Conservation (phyloP, 2,888 invertebrate genomes). For the Galeopsomyia nigrocyanea region DNA sequence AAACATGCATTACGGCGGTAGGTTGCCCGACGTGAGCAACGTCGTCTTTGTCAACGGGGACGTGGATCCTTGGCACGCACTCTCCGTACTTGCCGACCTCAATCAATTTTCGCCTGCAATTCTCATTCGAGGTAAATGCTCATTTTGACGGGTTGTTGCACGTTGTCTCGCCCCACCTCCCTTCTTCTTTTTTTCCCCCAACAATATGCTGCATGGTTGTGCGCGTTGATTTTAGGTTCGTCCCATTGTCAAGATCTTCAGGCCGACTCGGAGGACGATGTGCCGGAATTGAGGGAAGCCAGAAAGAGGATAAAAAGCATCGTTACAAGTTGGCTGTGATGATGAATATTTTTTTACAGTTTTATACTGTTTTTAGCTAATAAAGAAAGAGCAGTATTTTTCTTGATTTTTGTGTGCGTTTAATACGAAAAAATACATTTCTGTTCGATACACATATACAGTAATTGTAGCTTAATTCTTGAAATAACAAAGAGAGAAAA, state of each 20-base stretch:
- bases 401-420: slow-evolving; percentile 32
- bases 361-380: not conserved
- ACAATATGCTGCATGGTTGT: not conserved
- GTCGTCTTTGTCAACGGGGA: slow-evolving; percentile 75
- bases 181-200: no score
- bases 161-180: not conserved
- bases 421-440: slow-evolving; percentile 40
- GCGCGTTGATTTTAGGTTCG: slow-evolving; percentile 50
- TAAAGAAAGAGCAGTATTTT: slow-evolving; percentile 10
- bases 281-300: slow-evolving; percentile 50
- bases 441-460: slow-evolving; percentile 16
- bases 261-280: slow-evolving; percentile 45
- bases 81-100: slow-evolving; percentile 70
- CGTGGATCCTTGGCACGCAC: slow-evolving; percentile 73
- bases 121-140: slow-evolving; percentile 57
- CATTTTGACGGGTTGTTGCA: slow-evolving; percentile 4
- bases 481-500: slow-evolving; percentile 6
- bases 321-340: slow-evolving; percentile 51
- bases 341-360: not conserved
- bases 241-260: slow-evolving; percentile 58
- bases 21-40: slow-evolving; percentile 70
- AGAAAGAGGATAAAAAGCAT: slow-evolving; percentile 51
- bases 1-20: slow-evolving; percentile 71
- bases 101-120: slow-evolving; percentile 58
- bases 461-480: slow-evolving; percentile 2